phyloP scores from a whole-genome alignment of 2,797 vertebrate genomes.

The Podarcis lilfordi region DNA sequence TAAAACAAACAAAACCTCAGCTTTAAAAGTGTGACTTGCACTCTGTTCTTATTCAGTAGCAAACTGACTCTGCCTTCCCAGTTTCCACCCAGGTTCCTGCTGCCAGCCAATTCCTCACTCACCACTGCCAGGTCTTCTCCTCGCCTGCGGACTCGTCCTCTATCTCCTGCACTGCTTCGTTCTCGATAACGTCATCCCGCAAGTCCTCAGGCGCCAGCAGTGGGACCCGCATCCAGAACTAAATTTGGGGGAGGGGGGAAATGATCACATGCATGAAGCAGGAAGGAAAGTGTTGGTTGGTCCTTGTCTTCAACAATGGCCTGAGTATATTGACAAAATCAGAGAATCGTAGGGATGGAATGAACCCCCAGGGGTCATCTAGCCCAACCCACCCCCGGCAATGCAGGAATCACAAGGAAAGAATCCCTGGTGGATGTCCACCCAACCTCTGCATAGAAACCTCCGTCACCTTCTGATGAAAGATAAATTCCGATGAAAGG shows the following conservation, averaged over 20 bases:
- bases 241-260: not conserved
- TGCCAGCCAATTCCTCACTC: not conserved
- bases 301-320: too few relatives aligned
- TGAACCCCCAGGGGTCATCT: not conserved
- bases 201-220: slow-evolving; percentile 85
- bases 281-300: not conserved
- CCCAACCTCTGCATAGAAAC: too few relatives aligned
- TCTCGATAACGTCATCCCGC: slow-evolving; percentile 88
- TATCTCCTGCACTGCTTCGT: slow-evolving; percentile 77
- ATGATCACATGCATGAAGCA: not conserved
- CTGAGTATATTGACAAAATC: too few relatives aligned
- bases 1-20: too few relatives aligned
- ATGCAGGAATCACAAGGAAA: too few relatives aligned
- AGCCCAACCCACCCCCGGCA: not conserved
- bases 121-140: slow-evolving; percentile 93
- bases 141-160: slow-evolving; percentile 83
- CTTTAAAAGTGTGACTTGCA: not conserved
- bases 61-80: too few relatives aligned
- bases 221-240: slow-evolving; percentile 93
- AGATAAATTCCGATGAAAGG: too few relatives aligned
- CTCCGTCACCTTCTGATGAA: too few relatives aligned
- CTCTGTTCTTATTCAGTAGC: not conserved
- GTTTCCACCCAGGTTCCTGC: too few relatives aligned
- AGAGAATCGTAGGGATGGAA: too few relatives aligned
- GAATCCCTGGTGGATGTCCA: too few relatives aligned